Conservation (phyloP, 2,113 vertebrate genomes). For the Limanda limanda region DNA sequence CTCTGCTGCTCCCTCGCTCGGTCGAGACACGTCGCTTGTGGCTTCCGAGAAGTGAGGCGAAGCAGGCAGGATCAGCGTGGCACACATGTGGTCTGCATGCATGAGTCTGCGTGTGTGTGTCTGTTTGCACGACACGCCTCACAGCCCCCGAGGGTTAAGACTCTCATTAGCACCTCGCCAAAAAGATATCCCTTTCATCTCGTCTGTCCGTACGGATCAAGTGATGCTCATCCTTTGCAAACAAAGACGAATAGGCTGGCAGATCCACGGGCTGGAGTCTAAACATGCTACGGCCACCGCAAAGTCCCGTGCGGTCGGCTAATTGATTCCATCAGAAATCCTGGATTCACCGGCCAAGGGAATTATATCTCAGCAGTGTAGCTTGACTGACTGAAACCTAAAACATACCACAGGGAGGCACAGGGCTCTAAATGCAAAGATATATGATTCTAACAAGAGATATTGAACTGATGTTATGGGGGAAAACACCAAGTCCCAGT, state of each 20-base stretch:
- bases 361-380: conserved; percentile 3
- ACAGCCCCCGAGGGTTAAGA: conserved; percentile 61
- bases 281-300: conserved; percentile 69
- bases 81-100: conserved; percentile 62
- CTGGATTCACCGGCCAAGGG: conserved; percentile 25
- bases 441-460: too few species aligned
- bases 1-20: conserved; percentile 66
- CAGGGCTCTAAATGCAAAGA: not conserved
- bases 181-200: conserved; percentile 70
- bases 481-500: not conserved
- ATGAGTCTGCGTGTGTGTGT: conserved; percentile 57
- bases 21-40: conserved; percentile 76
- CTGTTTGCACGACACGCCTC: conserved; percentile 69
- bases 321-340: conserved; percentile 70
- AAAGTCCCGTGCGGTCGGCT: conserved; percentile 63
- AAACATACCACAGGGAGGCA: conserved; percentile 19
- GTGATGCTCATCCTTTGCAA: conserved; percentile 59
- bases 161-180: conserved; percentile 76
- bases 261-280: conserved; percentile 53
- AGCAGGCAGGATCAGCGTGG: conserved; percentile 64
- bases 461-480: not conserved
- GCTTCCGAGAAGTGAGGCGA: conserved; percentile 75
- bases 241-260: conserved; percentile 64
- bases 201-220: conserved; percentile 61
- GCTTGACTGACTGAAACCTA: not conserved